Evolutionary conservation across 2,113 vertebrate genomes (phyloP).

Genomic region (Ginglymostoma cirratum): DNA sequence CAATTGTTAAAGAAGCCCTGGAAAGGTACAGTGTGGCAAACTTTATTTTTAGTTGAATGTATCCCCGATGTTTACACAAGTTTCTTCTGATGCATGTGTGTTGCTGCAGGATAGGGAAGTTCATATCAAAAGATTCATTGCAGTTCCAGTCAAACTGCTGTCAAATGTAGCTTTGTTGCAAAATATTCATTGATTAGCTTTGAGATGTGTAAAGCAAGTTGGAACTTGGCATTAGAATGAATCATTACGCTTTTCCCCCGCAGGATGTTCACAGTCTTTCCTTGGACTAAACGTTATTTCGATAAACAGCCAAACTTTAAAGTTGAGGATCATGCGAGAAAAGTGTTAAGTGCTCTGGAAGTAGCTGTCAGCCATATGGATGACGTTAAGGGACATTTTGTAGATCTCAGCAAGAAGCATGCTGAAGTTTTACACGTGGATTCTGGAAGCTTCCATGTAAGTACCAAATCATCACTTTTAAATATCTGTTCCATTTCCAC

Average conservation of each 20-base stretch:
- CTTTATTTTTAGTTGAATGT: not conserved
- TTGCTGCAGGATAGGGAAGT: not conserved
- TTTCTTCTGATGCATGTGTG: not conserved
- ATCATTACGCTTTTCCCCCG: not conserved
- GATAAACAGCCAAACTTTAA: rapidly evolving
- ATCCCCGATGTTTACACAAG: not conserved
- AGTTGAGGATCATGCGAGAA: not conserved
- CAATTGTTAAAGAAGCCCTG: not conserved
- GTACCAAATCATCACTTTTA: not conserved
- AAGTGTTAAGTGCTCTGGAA: not conserved
- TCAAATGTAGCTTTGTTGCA: not conserved
- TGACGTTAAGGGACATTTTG: rapidly evolving
- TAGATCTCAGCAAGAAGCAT: not conserved
- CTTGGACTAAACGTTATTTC: not conserved
- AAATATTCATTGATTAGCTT: not conserved
- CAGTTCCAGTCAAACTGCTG: not conserved
- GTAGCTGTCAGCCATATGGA: rapidly evolving
- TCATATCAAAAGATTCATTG: not conserved
- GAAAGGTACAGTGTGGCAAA: not conserved
- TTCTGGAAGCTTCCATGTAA: not conserved
- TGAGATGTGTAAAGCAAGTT: not conserved
- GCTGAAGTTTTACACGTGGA: not conserved
- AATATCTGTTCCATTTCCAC: not conserved
- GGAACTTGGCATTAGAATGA: not conserved
- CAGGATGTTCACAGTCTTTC: not conserved